These are phyloP conservation scores for Hirundichthys speculiger DNA, from an alignment of 2,113 vertebrate species.

Conservation along the genomic window DNA sequence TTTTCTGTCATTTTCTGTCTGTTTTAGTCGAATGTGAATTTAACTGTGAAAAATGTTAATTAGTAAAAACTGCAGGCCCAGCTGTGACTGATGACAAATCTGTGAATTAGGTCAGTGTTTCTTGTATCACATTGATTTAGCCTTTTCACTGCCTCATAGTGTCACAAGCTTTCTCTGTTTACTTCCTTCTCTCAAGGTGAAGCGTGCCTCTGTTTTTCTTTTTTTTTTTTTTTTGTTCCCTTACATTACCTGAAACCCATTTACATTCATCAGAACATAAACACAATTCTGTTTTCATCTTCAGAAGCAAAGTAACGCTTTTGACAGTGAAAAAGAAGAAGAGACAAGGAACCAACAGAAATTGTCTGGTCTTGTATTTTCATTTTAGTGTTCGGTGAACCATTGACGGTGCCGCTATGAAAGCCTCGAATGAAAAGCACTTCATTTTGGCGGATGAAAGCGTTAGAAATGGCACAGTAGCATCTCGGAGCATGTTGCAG, in stretches of 20 bases:
- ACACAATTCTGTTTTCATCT: conserved; percentile 34
- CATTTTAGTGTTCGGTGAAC: conserved; percentile 6
- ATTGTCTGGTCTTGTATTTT: conserved; percentile 2
- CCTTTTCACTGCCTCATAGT: neutral
- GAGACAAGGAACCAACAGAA: neutral
- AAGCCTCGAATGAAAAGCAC: neutral
- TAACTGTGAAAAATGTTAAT: too few species aligned
- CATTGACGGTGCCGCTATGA: neutral
- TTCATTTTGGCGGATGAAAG: conserved; percentile 3
- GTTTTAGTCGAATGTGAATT: neutral
- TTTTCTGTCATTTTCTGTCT: too few species aligned
- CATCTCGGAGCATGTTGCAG: conserved; percentile 6
- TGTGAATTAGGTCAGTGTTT: neutral
- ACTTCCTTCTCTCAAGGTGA: neutral
- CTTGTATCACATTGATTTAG: neutral
- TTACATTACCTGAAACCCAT: conserved; percentile 19
- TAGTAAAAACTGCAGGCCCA: neutral
- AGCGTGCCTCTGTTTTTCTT: neutral
- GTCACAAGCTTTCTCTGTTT: conserved; percentile 5
- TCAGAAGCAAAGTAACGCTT: conserved; percentile 2
- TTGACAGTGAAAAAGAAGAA: conserved; percentile 13
- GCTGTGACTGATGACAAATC: neutral
- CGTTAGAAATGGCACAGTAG: neutral
- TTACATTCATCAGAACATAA: conserved; percentile 24
- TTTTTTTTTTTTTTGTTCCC: neutral